A percentile compares a stretch with the other conserved stretches of the same genome.
Conservation (phyloP, 2,113 vertebrate genomes). For the Barnardius zonarius region DNA sequence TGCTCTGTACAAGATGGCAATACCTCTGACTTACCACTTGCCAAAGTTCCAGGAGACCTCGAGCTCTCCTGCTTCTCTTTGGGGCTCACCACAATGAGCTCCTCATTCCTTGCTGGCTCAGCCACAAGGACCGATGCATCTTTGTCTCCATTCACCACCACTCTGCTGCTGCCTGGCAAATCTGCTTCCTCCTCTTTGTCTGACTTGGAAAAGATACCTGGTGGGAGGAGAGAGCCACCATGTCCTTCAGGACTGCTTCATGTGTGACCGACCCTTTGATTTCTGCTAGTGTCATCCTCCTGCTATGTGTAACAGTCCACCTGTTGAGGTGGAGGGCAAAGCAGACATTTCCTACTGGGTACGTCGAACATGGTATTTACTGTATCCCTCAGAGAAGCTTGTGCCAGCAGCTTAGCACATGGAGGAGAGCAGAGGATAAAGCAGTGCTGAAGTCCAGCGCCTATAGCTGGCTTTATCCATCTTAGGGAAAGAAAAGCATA, state of each 20-base stretch:
- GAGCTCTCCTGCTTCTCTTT: neutral
- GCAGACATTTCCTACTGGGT: neutral
- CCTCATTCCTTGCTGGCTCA: neutral
- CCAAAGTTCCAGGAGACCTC: neutral
- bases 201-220: constrained; percentile 3
- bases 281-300: neutral
- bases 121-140: neutral
- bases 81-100: neutral
- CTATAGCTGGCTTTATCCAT: neutral
- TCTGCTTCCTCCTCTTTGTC: constrained; percentile 43
- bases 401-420: neutral
- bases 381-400: neutral
- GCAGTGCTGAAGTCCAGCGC: neutral
- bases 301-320: neutral
- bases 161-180: neutral
- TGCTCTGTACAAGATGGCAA: neutral
- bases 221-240: neutral
- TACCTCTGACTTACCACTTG: neutral
- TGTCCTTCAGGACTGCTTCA: neutral
- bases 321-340: neutral
- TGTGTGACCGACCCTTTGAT: neutral
- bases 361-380: neutral
- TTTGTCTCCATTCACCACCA: neutral
- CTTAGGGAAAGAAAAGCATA: neutral
- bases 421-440: neutral